These are phyloP conservation scores for Chromoteleia sp. DNA, from an alignment of 2,888 invertebrate species.

Conservation along the genomic window DNA sequence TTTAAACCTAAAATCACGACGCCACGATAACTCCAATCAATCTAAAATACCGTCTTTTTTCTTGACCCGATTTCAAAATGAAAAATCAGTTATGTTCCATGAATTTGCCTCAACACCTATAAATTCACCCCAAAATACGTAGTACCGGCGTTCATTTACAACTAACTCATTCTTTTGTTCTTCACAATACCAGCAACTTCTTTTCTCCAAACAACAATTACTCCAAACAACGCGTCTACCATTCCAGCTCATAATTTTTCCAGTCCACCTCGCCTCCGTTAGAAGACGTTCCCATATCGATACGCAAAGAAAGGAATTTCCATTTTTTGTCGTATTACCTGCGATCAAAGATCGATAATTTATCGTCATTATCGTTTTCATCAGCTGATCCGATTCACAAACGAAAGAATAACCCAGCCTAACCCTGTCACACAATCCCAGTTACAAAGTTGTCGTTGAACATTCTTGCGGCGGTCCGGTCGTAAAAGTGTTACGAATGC, in stretches of 20 bases:
- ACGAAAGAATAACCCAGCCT: slow-evolving; percentile 34
- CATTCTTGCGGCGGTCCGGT: slow-evolving; percentile 63
- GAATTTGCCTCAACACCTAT: slow-evolving; percentile 23
- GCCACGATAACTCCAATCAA: slow-evolving; percentile 32
- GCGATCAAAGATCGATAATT: slow-evolving; percentile 61
- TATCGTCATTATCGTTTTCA: slow-evolving; percentile 69
- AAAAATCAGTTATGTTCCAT: slow-evolving; percentile 42
- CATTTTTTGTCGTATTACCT: slow-evolving; percentile 48
- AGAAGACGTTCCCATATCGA: slow-evolving; percentile 16
- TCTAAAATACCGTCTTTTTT: neutral
- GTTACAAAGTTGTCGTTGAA: slow-evolving; percentile 60
- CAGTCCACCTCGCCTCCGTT: slow-evolving; percentile 13
- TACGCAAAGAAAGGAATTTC: slow-evolving; percentile 41
- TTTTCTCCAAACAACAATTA: slow-evolving; percentile 40
- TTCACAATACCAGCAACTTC: slow-evolving; percentile 53
- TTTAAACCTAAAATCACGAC: neutral
- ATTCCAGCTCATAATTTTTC: slow-evolving; percentile 45
- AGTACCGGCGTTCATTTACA: slow-evolving; percentile 37
- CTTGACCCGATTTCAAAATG: slow-evolving; percentile 20
- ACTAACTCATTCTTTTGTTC: slow-evolving; percentile 45
- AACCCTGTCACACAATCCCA: slow-evolving; percentile 58
- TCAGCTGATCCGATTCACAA: slow-evolving; percentile 69
- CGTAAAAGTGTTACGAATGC: slow-evolving; percentile 81
- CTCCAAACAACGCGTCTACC: slow-evolving; percentile 4
- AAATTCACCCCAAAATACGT: slow-evolving; percentile 46